Conservation (phyloP, 1,140 invertebrate genomes). For the Lutraria rhynchaena region DNA sequence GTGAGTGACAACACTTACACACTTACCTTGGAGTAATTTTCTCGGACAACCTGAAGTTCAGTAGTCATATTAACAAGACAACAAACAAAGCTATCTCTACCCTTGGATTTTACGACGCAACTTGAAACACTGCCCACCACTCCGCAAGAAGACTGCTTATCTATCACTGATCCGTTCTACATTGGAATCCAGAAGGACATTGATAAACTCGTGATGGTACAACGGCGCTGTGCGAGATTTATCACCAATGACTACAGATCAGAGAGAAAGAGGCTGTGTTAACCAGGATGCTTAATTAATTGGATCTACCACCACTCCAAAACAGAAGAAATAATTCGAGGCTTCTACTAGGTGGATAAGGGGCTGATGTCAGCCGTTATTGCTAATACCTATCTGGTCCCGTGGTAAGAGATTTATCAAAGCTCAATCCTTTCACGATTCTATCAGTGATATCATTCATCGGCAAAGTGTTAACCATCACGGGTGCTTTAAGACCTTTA, state of each 20-base stretch:
- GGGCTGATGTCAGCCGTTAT: too few relatives aligned
- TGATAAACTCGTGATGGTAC: constrained; percentile 18
- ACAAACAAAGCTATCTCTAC: constrained; percentile 54
- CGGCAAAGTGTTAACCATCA: too few relatives aligned
- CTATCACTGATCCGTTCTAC: constrained; percentile 30
- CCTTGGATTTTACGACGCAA: constrained; percentile 39
- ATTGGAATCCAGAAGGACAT: constrained; percentile 34
- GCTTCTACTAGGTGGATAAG: constrained; percentile 17
- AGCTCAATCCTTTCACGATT: too few relatives aligned
- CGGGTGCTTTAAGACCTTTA: too few relatives aligned
- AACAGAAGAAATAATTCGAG: background rate
- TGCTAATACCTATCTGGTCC: too few relatives aligned
- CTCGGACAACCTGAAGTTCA: constrained; percentile 47
- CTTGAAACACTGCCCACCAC: constrained; percentile 31
- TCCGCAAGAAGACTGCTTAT: constrained; percentile 46
- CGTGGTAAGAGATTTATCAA: too few relatives aligned
- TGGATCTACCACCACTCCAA: background rate
- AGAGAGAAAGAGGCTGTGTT: background rate
- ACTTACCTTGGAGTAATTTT: constrained; percentile 43
- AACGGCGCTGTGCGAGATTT: constrained; percentile 15
- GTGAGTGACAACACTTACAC: constrained; percentile 42
- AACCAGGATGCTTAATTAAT: background rate
- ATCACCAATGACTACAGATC: background rate
- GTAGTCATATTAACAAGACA: constrained; percentile 40
- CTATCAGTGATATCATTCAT: too few relatives aligned